These are phyloP conservation scores for Folsomia candida DNA, from an alignment of 2,888 invertebrate species.

Conservation along the genomic window DNA sequence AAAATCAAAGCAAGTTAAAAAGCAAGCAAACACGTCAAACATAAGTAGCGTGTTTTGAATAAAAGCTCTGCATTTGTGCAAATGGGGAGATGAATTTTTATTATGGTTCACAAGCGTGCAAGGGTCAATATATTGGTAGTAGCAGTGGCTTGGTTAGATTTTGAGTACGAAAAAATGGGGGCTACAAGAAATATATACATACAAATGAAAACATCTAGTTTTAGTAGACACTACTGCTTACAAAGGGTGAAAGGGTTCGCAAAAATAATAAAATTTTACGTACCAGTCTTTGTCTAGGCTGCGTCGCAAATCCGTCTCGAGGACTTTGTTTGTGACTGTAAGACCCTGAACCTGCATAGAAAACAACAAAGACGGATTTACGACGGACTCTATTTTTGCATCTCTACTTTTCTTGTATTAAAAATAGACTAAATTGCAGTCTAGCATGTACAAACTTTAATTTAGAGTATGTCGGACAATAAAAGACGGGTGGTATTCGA, in stretches of 20 bases:
- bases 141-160: neutral
- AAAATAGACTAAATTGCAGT: neutral
- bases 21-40: too few species aligned
- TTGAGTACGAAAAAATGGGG: neutral
- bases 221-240: neutral
- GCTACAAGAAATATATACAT: too few species aligned
- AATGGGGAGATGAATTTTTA: too few species aligned
- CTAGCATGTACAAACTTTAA: neutral
- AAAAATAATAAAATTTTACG: conserved; percentile 28
- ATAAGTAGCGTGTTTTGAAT: too few species aligned
- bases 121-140: neutral
- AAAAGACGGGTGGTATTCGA: too few species aligned
- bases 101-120: neutral
- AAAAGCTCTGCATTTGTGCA: too few species aligned
- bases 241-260: neutral
- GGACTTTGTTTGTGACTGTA: conserved; percentile 49
- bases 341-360: conserved; percentile 50
- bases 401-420: neutral
- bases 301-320: conserved; percentile 51
- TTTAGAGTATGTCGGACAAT: neutral
- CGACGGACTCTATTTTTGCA: conserved; percentile 26
- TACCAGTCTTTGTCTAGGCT: conserved; percentile 51
- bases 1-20: too few species aligned
- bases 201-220: conserved; percentile 2
- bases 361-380: conserved; percentile 47